Evolutionary conservation across 2,113 vertebrate species (phyloP).

Genomic region (Salvelinus fontinalis): DNA sequence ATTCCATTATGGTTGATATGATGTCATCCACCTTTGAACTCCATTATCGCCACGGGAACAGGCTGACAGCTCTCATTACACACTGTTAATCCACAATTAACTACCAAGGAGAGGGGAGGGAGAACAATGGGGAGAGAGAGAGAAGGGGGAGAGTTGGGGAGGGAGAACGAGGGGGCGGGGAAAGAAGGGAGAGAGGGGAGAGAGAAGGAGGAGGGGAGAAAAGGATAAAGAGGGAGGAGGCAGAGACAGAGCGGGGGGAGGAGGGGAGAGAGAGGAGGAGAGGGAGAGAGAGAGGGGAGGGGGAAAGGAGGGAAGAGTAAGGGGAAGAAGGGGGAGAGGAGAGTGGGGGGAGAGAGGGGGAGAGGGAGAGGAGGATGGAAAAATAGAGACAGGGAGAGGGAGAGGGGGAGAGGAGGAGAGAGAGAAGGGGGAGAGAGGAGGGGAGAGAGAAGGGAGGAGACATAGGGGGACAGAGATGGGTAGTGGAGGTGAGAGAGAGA

Average conservation of each 20-base stretch:
- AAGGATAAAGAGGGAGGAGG: no score
- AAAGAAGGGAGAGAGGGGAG: not conserved
- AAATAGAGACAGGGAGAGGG: not conserved
- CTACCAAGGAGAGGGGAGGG: slow-evolving; percentile 35
- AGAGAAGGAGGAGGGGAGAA: not conserved
- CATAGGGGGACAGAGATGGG: not conserved
- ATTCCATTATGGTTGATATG: slow-evolving; percentile 73
- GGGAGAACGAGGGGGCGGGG: not conserved
- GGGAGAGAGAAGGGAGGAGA: not conserved
- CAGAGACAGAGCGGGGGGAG: not conserved
- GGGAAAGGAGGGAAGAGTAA: not conserved
- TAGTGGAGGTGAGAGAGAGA: not conserved
- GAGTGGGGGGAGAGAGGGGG: no score
- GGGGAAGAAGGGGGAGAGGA: no score
- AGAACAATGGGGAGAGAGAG: not conserved
- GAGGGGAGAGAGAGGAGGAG: not conserved
- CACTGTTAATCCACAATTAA: slow-evolving; percentile 71
- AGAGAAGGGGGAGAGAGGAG: no score
- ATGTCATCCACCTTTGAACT: slow-evolving; percentile 73
- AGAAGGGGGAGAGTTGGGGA: not conserved
- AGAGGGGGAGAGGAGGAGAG: no score
- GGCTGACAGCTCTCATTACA: slow-evolving; percentile 72
- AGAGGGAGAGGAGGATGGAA: no score
- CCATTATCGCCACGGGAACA: slow-evolving; percentile 70
- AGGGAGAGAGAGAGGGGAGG: not conserved